phyloP scores from a whole-genome alignment of 2,113 vertebrate species.

The Sturnira hondurensis region DNA sequence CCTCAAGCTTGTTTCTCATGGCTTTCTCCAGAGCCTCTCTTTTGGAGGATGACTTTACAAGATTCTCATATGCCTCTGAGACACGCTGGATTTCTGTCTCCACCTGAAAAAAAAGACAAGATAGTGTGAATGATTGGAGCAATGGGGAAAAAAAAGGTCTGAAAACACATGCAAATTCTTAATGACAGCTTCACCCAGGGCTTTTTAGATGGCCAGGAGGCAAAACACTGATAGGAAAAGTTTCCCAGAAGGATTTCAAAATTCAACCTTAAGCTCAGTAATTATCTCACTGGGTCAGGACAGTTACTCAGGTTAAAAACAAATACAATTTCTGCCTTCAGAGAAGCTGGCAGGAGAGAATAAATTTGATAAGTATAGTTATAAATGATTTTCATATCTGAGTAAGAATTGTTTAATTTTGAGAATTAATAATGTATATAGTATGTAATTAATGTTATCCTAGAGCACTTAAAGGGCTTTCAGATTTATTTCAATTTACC shows the following conservation, averaged over 20 bases:
- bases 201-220: neutral
- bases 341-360: neutral
- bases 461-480: neutral
- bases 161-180: slow-evolving; percentile 15
- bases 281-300: neutral
- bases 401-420: neutral
- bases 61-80: slow-evolving; percentile 96
- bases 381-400: slow-evolving; percentile 19
- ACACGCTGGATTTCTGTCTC: slow-evolving; percentile 98
- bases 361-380: neutral
- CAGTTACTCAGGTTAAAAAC: neutral
- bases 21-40: slow-evolving; percentile 95
- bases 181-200: neutral
- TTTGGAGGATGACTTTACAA: slow-evolving; percentile 97
- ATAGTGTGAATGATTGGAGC: neutral
- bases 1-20: slow-evolving; percentile 98
- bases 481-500: neutral
- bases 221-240: neutral
- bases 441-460: neutral
- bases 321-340: neutral
- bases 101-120: slow-evolving; percentile 81
- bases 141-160: neutral
- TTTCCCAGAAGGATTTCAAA: neutral
- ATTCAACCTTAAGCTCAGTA: neutral
- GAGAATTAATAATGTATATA: neutral